Base-by-base conservation (phyloP, 1,140 invertebrate species). In the Drosophila biarmipes region DNA sequence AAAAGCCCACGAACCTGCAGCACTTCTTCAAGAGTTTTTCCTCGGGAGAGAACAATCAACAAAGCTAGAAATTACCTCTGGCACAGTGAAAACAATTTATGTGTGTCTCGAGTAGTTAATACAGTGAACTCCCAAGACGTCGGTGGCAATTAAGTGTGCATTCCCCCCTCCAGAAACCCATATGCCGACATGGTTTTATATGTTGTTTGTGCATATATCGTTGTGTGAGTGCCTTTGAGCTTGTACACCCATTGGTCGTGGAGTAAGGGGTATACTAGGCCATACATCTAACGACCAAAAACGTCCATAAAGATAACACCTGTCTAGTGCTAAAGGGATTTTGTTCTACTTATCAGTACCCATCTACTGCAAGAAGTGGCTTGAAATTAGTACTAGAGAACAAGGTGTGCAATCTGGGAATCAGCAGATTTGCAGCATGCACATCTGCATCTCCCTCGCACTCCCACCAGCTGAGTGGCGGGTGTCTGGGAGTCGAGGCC, bases 121-220 rank as follows among this genome's bases (percentile, higher is more conserved):
- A 59, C 48, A 59, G 46, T 68, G 42, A 74, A 61, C 61, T 73
- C 55, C 52, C 53, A 49, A 34, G 29, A 34, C 42, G 64, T 35
- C 38, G 29, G 31, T 34, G 17, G 74, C 71, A 78, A 80, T 80
- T 80, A 79, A 75, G 62, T 80, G 54, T 56, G 58, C 51, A 78
- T 14, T 24, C 49, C 49, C 19, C 24, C 11, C 17, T 12, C 8
- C 11, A 43, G 35, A 24, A 46, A 43, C 12, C 14, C 34, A 31
- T 37, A 24, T n/a, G 14, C 11, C 34, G 19, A 11, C 6, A 19
- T 61, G 21, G 17, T 17, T 40, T 29, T 40, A 38, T 29, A 29
- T 2, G 21, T 24, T 55, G 57, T 29, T 17, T 14, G 27, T 15
- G n/a, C 12, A 66, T 17, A 43, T 57, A 45, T 37, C 17, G 38